Conservation (phyloP, 1,140 invertebrate species). For the Aphaenogaster floridana region DNA sequence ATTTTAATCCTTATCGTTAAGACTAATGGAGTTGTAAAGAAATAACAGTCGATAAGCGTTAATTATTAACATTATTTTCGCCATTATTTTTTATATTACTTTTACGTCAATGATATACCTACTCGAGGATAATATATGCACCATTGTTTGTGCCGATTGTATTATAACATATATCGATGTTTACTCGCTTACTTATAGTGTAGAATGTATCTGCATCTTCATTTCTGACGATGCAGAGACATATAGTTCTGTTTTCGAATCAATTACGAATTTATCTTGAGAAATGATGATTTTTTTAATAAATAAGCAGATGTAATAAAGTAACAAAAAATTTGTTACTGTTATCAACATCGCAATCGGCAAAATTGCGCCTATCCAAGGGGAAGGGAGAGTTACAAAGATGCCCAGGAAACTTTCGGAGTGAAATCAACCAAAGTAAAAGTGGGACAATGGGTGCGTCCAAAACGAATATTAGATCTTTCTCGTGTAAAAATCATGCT, state of each 20-base stretch:
- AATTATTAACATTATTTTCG: background rate
- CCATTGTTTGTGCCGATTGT: background rate
- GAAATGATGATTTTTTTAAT: background rate
- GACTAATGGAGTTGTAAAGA: background rate
- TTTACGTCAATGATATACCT: background rate
- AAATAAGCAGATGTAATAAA: background rate
- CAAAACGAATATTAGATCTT: constrained; percentile 28
- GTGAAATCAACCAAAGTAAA: constrained; percentile 40
- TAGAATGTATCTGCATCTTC: background rate
- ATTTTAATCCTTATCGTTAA: background rate
- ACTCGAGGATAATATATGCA: background rate
- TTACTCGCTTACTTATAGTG: background rate
- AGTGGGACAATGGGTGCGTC: background rate
- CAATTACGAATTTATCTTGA: background rate
- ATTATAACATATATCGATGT: background rate
- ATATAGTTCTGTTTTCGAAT: background rate
- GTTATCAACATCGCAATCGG: background rate
- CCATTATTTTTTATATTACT: background rate
- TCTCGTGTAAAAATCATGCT: background rate
- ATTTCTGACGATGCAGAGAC: background rate
- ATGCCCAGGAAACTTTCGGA: constrained; percentile 24
- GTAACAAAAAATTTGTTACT: background rate
- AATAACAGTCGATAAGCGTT: background rate
- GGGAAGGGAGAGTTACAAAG: background rate
- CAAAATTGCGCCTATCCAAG: background rate